A percentile compares a stretch with the other conserved stretches of the same genome.
Conservation (phyloP, 2,797 vertebrate genomes). For the Syndactyla subalaris region DNA sequence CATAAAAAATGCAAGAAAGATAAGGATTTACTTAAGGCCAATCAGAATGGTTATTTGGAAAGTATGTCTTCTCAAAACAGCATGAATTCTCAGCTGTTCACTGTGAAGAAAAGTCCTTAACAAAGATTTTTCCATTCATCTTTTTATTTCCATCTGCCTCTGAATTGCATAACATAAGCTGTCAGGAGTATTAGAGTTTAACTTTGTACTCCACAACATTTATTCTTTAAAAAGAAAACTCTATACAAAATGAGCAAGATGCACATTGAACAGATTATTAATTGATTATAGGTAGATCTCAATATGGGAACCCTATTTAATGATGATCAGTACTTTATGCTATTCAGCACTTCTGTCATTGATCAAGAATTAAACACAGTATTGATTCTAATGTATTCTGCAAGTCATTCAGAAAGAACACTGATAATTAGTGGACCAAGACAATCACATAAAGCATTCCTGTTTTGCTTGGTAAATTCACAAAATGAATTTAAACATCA, state of each 20-base stretch:
- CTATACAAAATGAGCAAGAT: neutral
- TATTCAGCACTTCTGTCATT: neutral
- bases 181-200: neutral
- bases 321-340: neutral
- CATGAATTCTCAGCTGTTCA: neutral
- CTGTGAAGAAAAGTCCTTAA: neutral
- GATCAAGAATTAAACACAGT: neutral
- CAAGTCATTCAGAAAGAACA: neutral
- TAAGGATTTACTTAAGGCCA: neutral
- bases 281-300: neutral
- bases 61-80: neutral
- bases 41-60: neutral
- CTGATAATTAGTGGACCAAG: neutral
- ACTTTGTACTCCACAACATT: neutral
- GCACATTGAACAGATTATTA: neutral
- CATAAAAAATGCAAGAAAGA: neutral
- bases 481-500: neutral
- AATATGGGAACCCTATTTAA: neutral
- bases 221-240: neutral
- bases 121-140: neutral
- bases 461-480: neutral
- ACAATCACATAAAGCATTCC: neutral
- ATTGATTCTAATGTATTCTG: neutral
- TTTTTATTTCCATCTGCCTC: neutral
- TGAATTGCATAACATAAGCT: neutral